Conservation (phyloP, 1,140 invertebrate species). For the Lycorma delicatula region DNA sequence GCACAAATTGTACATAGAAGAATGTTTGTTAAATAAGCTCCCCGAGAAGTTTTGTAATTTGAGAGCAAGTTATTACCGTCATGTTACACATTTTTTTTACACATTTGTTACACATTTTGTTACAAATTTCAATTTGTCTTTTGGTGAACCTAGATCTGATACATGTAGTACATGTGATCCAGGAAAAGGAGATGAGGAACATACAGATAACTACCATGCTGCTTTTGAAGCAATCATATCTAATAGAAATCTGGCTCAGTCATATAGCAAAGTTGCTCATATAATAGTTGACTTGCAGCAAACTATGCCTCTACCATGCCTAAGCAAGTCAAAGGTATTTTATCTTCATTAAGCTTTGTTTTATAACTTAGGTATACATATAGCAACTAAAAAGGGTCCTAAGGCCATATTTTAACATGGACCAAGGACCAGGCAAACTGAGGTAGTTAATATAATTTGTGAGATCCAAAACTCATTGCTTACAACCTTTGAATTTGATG, state of each 20-base stretch:
- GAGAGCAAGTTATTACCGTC: slow-evolving; percentile 15
- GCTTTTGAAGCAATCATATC: slow-evolving; percentile 6
- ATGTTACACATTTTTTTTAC: too few relatives aligned
- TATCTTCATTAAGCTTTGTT: background rate
- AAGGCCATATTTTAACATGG: background rate
- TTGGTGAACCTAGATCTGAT: slow-evolving; percentile 28
- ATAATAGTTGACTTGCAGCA: background rate
- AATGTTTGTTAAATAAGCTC: background rate
- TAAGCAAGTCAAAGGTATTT: background rate
- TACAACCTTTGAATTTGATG: background rate
- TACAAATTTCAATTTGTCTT: slow-evolving; percentile 26
- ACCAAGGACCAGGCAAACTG: background rate
- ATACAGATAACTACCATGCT: slow-evolving; percentile 8
- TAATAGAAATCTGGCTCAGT: too few relatives aligned
- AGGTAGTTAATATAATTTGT: too few relatives aligned
- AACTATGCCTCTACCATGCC: background rate
- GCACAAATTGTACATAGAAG: slow-evolving; percentile 1
- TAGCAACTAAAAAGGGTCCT: background rate
- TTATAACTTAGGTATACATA: slow-evolving; percentile 1
- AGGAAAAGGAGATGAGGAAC: slow-evolving; percentile 17
- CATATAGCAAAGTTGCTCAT: too few relatives aligned
- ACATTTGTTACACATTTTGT: too few relatives aligned
- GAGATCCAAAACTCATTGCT: background rate
- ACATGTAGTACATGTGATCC: slow-evolving; percentile 27
- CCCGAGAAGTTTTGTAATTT: slow-evolving; percentile 5